Conservation (phyloP, 2,113 vertebrate genomes). For the Antidorcas marsupialis region DNA sequence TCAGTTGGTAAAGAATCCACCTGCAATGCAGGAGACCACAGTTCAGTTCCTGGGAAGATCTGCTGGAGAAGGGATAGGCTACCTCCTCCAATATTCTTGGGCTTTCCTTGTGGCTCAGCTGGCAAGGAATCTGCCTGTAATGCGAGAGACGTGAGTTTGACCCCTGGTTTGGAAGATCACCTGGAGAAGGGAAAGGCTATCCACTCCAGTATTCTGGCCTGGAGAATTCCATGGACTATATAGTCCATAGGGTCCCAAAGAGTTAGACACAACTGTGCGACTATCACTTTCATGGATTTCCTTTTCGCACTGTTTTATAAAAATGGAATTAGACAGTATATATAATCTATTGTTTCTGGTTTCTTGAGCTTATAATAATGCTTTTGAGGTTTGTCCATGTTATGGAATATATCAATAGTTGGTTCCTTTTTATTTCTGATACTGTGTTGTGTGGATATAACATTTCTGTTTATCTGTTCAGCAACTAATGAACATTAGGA, state of each 20-base stretch:
- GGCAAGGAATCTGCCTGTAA: neutral
- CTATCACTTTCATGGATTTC: neutral
- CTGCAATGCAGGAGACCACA: neutral
- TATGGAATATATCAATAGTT: neutral
- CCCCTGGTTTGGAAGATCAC: neutral
- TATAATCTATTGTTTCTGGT: neutral
- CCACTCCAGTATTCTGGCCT: neutral
- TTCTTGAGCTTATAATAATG: neutral
- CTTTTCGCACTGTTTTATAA: neutral
- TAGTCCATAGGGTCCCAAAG: neutral
- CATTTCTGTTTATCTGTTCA: constrained; percentile 21
- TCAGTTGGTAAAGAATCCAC: neutral
- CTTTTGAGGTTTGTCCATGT: neutral
- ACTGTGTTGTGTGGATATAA: neutral
- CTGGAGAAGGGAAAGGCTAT: neutral
- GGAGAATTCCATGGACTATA: neutral
- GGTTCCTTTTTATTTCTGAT: neutral
- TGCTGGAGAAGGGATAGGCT: neutral
- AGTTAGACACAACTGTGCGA: neutral
- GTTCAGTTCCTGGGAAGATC: neutral
- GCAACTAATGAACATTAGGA: neutral
- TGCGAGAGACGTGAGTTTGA: neutral
- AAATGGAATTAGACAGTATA: neutral
- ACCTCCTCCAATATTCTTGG: neutral
- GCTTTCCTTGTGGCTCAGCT: neutral